Conservation (phyloP, 2,888 invertebrate species). For the Drosophila paucipuncta region DNA sequence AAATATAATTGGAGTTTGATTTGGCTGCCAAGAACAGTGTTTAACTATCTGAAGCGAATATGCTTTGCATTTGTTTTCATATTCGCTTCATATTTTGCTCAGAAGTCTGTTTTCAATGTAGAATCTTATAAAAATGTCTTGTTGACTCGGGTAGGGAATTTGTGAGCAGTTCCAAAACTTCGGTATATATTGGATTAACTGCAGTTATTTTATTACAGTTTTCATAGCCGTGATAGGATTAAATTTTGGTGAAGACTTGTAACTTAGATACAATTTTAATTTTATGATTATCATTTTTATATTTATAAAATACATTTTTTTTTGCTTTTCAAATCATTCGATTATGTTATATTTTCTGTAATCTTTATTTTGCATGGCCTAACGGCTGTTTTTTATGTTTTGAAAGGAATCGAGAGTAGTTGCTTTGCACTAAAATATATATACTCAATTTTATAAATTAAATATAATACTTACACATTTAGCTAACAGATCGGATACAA, state of each 20-base stretch:
- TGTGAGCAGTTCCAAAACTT: conserved; percentile 6
- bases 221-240: not conserved
- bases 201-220: not conserved
- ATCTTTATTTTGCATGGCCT: not conserved
- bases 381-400: not conserved
- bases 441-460: not conserved
- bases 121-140: conserved; percentile 5
- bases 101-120: conserved; percentile 6
- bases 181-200: not conserved
- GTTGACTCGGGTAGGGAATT: conserved; percentile 1
- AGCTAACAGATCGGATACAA: not conserved
- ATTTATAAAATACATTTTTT: not conserved
- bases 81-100: conserved; percentile 3
- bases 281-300: accelerated
- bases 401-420: not conserved
- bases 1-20: conserved; percentile 69
- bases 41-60: conserved; percentile 37
- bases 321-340: not conserved
- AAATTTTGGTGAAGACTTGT: not conserved
- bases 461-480: not conserved
- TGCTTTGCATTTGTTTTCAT: conserved; percentile 16
- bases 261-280: not conserved
- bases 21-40: conserved; percentile 48
- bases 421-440: not conserved
- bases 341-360: not conserved